Conservation (phyloP, 2,113 vertebrate genomes). For the Vicugna pacos region DNA sequence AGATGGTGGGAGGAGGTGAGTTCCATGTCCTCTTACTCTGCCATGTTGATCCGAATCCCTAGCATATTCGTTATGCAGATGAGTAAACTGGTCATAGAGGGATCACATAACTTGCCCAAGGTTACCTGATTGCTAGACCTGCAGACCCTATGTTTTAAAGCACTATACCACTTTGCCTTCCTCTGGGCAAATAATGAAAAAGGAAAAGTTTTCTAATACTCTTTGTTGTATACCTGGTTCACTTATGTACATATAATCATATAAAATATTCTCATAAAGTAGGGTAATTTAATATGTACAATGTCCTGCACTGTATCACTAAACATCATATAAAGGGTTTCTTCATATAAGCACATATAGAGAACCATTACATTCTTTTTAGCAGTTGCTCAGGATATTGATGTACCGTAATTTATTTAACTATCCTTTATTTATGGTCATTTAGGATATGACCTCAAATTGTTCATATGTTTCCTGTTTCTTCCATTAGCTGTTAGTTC, state of each 20-base stretch:
- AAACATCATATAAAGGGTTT: not conserved
- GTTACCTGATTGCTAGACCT: not conserved
- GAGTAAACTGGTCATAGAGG: not conserved
- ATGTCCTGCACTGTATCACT: constrained; percentile 49
- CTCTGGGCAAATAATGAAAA: constrained; percentile 10
- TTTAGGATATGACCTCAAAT: constrained; percentile 48
- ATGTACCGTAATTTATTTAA: constrained; percentile 30
- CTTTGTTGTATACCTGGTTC: constrained; percentile 4
- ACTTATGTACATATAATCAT: constrained; percentile 32
- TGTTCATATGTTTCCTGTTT: constrained; percentile 45
- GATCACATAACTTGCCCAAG: not conserved
- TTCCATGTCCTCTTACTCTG: not conserved
- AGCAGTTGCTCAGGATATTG: not conserved
- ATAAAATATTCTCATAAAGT: constrained; percentile 48
- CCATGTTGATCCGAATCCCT: not conserved
- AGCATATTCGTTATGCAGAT: not conserved
- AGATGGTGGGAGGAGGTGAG: not conserved
- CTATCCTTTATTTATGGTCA: constrained; percentile 3
- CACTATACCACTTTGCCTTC: not conserved
- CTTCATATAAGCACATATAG: not conserved
- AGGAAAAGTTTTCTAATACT: not conserved
- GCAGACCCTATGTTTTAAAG: not conserved
- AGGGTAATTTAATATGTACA: constrained; percentile 15
- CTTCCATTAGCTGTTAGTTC: not conserved
- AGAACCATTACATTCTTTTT: not conserved